Percentiles rank a stretch among this genome's conserved stretches.
These are phyloP conservation scores for Andrena praecox DNA, from an alignment of 2,888 invertebrate genomes.

Conservation along the genomic window DNA sequence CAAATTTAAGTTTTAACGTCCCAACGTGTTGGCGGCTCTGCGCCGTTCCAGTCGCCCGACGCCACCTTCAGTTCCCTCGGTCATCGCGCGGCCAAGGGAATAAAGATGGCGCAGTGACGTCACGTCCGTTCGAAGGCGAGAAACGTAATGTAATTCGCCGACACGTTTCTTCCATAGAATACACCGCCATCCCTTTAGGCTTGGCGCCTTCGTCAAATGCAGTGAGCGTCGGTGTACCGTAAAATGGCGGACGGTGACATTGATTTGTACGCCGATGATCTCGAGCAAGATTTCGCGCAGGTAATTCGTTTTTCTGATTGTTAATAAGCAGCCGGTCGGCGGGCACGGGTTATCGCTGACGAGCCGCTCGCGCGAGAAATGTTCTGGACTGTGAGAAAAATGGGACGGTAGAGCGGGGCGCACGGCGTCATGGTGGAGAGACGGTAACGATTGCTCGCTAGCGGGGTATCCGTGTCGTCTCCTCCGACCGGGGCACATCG, in stretches of 20 bases:
- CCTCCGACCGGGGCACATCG: constrained; percentile 18
- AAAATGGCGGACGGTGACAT: constrained; percentile 98
- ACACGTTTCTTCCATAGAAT: constrained; percentile 56
- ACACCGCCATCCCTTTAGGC: constrained; percentile 40
- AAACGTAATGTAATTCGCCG: constrained; percentile 58
- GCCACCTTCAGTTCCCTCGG: not conserved
- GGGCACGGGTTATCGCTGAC: constrained; percentile 33
- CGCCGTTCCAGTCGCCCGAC: not conserved
- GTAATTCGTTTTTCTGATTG: constrained; percentile 84
- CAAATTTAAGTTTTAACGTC: not conserved
- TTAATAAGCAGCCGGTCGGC: constrained; percentile 55
- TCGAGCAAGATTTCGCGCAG: constrained; percentile 97
- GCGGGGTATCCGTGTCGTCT: constrained; percentile 18
- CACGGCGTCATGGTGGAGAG: constrained; percentile 77
- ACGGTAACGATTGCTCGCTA: constrained; percentile 73
- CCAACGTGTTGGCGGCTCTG: constrained; percentile 6
- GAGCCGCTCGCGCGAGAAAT: constrained; percentile 16
- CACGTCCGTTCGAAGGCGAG: constrained; percentile 46
- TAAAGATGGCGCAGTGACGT: constrained; percentile 56
- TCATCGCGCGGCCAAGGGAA: not conserved
- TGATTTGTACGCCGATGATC: constrained; percentile 98
- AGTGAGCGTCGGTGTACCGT: constrained; percentile 82
- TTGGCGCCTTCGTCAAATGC: constrained; percentile 69
- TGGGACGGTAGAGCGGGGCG: constrained; percentile 55
- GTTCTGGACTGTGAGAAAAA: constrained; percentile 54